phyloP scores from a whole-genome alignment of 2,113 vertebrate species.

The Xiphophorus maculatus region DNA sequence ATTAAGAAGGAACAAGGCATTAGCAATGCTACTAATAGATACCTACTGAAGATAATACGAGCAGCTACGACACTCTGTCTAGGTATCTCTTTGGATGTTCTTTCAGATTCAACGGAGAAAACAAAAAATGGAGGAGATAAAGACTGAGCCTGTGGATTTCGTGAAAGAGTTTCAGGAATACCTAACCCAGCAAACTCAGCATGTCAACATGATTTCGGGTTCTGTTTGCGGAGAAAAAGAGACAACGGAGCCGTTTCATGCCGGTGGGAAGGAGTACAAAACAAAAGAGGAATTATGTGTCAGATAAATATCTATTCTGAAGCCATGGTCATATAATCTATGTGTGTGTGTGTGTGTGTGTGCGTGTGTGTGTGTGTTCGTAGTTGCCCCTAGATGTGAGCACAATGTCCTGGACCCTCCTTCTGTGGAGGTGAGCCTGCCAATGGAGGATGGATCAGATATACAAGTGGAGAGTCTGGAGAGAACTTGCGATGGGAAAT shows the following conservation, averaged over 20 bases:
- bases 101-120: background rate
- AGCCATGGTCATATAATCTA: background rate
- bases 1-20: background rate
- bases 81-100: background rate
- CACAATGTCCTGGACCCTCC: conserved; percentile 92
- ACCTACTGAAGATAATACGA: background rate
- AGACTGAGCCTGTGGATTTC: conserved; percentile 95
- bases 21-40: conserved; percentile 13
- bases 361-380: conserved; percentile 22
- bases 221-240: conserved; percentile 94
- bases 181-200: conserved; percentile 96
- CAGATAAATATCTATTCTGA: accelerated
- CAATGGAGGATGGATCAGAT: conserved; percentile 92
- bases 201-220: conserved; percentile 99
- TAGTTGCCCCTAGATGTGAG: conserved; percentile 59
- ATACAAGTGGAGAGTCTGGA: conserved; percentile 95
- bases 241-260: conserved; percentile 82
- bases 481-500: conserved; percentile 95
- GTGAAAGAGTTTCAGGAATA: conserved; percentile 99
- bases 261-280: conserved; percentile 72
- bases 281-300: background rate
- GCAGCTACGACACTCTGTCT: background rate
- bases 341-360: conserved; percentile 3
- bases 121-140: conserved; percentile 77
- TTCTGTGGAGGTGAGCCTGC: conserved; percentile 89